Evolutionary conservation across 2,888 invertebrate genomes (phyloP).

Genomic region (Zhuqinia jingwanae): DNA sequence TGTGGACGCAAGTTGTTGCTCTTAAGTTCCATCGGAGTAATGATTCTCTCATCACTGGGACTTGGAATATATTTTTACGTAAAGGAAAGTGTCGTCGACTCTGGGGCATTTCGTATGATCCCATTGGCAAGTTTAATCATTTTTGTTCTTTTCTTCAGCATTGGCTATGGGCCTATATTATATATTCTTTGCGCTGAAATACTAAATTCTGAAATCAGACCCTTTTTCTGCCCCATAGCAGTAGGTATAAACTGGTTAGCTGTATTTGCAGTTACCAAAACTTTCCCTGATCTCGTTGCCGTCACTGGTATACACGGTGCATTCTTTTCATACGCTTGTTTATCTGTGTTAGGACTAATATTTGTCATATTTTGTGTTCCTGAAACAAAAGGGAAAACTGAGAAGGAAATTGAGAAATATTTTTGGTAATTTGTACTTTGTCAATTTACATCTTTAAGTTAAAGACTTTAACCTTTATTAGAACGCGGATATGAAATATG

Average conservation of each 20-base stretch:
- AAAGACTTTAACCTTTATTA: too few relatives aligned
- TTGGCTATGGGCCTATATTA: conserved; percentile 75
- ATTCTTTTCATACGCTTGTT: conserved; percentile 72
- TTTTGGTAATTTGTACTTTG: conserved; percentile 55
- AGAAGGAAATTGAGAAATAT: conserved; percentile 73
- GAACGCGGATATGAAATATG: too few relatives aligned
- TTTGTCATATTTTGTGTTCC: conserved; percentile 76
- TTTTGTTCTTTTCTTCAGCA: conserved; percentile 74
- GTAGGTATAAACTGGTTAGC: conserved; percentile 76
- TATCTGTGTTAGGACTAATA: conserved; percentile 68
- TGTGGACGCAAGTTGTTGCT: conserved; percentile 75
- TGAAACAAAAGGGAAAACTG: conserved; percentile 76
- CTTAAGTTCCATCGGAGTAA: conserved; percentile 65
- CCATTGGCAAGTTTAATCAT: conserved; percentile 72
- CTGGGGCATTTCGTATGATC: conserved; percentile 64
- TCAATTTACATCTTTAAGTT: too few relatives aligned
- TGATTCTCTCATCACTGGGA: conserved; percentile 65
- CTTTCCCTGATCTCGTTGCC: conserved; percentile 74
- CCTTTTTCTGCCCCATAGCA: conserved; percentile 72
- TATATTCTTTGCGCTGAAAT: conserved; percentile 78
- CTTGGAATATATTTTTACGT: conserved; percentile 76
- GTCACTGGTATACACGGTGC: conserved; percentile 71
- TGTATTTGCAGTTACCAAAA: conserved; percentile 76
- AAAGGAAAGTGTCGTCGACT: conserved; percentile 62
- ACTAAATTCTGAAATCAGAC: conserved; percentile 70